Base-by-base conservation (phyloP, 2,797 vertebrate species). In the Pangasius macronema region DNA sequence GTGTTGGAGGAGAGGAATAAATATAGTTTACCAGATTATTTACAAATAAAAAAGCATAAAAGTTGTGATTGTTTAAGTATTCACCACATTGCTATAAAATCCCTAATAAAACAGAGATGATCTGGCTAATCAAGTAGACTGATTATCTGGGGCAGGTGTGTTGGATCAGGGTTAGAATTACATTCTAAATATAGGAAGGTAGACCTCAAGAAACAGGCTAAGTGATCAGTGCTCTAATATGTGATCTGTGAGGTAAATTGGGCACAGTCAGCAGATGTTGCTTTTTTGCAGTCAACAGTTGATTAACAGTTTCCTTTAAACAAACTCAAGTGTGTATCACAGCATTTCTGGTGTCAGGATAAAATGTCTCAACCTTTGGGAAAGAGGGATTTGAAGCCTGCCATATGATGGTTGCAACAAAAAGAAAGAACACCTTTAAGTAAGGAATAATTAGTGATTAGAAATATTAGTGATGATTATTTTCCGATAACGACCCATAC, bases 231-330 rank as follows among this genome's bases (percentile, higher is more conserved):
- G 85, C 80, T 88, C 82, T 87, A 81, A 88, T 86, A 86, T 90
- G 86, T 83, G 49, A 82, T 86, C 85, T 80, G 85, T 87, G 82
- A 88, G 87, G 82, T 83, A 81, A 91, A 86, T 80, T 87, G 87
- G 88, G 86, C 79, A 46, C 76, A 85, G 84, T 83, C 87, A 84
- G 83, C 90, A 91, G 90, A 90, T 91, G 90, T 88, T 88, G 85
- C 70, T 33, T 85, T 89, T 88, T 88, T 89, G 84, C 82, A 85
- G 79, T 89, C 87, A 91, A 90, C 90, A 90, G 87, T 77, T 81
- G 87, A 91, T 90, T 90, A 90, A 89, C 90, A 91, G 89, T 89
- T 91, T 90, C 86, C 87, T 86, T 90, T 75, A 91, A 91, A 91
- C 90, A 91, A 91, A 90, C 90, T 90, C 82, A 53, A 90, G 88